phyloP scores from a whole-genome alignment of 2,113 vertebrate genomes.

The Hepsetus odoe region DNA sequence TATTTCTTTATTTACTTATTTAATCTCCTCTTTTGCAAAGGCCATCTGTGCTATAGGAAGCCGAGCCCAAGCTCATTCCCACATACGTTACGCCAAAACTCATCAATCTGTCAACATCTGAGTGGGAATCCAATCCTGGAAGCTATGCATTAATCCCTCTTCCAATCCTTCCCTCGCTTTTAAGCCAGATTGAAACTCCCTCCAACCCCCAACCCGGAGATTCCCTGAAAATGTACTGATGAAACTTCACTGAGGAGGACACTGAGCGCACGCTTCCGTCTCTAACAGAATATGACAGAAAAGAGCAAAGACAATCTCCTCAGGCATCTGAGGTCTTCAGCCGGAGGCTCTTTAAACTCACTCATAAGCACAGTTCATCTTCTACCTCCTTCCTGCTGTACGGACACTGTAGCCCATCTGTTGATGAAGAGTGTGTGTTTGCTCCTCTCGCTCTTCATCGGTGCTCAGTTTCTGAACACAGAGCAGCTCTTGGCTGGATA shows the following conservation, averaged over 20 bases:
- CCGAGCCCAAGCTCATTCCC: not conserved
- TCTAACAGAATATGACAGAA: not conserved
- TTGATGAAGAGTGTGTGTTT: not conserved
- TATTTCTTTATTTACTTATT: not conserved
- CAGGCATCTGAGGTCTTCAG: too few species aligned
- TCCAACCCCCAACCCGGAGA: not conserved
- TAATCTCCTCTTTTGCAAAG: not conserved
- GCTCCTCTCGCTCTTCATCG: too few species aligned
- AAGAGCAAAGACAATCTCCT: too few species aligned
- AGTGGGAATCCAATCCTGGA: not conserved
- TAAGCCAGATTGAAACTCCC: slow-evolving; percentile 10
- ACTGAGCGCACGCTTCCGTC: not conserved
- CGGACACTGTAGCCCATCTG: not conserved
- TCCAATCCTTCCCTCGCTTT: not conserved
- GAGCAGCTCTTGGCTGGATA: too few species aligned
- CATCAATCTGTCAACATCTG: slow-evolving; percentile 7
- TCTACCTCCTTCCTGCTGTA: too few species aligned
- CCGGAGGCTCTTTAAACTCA: too few species aligned
- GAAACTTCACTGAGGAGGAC: not conserved
- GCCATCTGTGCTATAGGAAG: not conserved
- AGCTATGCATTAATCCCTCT: slow-evolving; percentile 11
- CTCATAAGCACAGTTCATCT: too few species aligned
- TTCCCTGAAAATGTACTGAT: not conserved
- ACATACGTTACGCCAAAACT: not conserved
- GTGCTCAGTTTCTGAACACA: too few species aligned